A percentile compares a stretch with the other conserved stretches of the same genome.
These are phyloP conservation scores for Heliocidaris tuberculata DNA, from an alignment of 35 echinoderm and acorn worm genomes.

Conservation along the genomic window DNA sequence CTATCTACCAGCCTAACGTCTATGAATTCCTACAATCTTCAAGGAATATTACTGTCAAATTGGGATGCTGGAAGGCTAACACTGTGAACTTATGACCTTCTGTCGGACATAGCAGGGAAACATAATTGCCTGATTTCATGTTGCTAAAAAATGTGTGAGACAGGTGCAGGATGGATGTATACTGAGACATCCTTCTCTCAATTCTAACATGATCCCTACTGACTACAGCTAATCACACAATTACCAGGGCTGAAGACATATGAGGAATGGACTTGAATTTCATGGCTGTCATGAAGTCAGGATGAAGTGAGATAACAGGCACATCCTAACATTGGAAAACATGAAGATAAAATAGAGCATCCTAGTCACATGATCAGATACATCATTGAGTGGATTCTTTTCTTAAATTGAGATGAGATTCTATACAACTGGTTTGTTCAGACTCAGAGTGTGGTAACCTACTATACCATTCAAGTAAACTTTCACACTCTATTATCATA, in stretches of 20 bases:
- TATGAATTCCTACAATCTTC: no score
- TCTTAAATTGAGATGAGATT: no score
- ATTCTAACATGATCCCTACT: neutral
- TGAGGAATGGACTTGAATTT: slow-evolving; percentile 9
- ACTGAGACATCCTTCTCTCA: neutral
- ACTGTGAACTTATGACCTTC: neutral
- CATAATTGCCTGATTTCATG: slow-evolving; percentile 11
- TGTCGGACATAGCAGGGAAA: neutral
- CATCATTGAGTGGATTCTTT: no score
- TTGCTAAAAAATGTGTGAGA: slow-evolving; percentile 17
- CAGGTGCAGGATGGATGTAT: neutral
- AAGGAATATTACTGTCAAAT: neutral
- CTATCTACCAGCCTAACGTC: no score
- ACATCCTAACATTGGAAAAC: neutral
- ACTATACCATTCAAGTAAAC: no score
- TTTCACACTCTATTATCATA: no score
- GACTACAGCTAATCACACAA: neutral
- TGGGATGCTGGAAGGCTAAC: neutral
- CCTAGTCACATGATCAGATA: neutral
- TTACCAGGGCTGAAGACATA: neutral
- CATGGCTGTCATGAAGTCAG: neutral
- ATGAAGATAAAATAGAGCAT: neutral
- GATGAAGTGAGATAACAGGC: neutral
- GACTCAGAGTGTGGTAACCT: no score
- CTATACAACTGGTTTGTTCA: no score